Evolutionary conservation across 1,140 invertebrate species (phyloP), one percentile per base, ranked within the genome.

Genomic region (Hormaphis cornu): DNA sequence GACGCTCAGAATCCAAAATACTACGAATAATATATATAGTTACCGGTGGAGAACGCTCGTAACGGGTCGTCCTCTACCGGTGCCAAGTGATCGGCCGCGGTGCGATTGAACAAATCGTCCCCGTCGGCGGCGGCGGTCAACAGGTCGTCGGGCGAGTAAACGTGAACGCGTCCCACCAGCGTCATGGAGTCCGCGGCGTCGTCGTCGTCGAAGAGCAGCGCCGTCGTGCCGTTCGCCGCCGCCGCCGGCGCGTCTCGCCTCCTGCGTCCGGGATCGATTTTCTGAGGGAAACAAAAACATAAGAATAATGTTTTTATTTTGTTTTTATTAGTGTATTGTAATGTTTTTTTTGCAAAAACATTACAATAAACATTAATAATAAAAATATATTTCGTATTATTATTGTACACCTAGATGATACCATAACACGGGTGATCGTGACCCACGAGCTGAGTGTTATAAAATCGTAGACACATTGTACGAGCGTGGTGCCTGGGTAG

Each of bases 81-180:
- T 14, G 50, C n/a, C 12, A 46, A n/a, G 42, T 46, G 12, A 2
- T 56, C 33, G 40, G 6, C 20, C 69, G 70, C 33, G 59, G 77
- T 74, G 18, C 75, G 54, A 66, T 74, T 73, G 30, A 73, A 58
- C 42, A 70, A 18, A 71, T 76, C 69, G 44, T 73, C 58, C n/a
- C n/a, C 8, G 12, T 26, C n/a, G 37, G 9, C 35, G 66, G 72
- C 24, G 56, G 76, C 63, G 59, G 72, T 70, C 52, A 79, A 78
- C 20, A 87, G 75, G 73, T 87, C 85, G 71, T 87, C 84, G 12
- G 84, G 82, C 74, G 86, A 82, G n/a, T 87, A 82, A 1, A 87
- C 84, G 71, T 82, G 81, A 61, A 86, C 80, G 22, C 82, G 81
- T 73, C 86, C 85, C 22, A 80, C 81, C 69, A 87, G 81, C 30